Conservation (phyloP, 2,888 invertebrate genomes). For the Tanytarsus gracilentus region DNA sequence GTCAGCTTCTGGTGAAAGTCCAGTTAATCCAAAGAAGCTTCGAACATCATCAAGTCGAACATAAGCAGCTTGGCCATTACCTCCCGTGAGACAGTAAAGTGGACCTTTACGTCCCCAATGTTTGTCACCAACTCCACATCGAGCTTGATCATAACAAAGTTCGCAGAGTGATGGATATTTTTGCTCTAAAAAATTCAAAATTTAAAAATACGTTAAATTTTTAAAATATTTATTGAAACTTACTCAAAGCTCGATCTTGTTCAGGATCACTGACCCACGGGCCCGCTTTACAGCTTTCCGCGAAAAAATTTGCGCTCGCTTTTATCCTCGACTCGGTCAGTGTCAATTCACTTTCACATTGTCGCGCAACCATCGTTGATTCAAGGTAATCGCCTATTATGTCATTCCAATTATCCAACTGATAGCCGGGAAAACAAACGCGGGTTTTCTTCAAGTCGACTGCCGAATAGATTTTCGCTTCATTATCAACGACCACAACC, state of each 20-base stretch:
- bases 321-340: constrained; percentile 68
- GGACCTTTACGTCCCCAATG: constrained; percentile 79
- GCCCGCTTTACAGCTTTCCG: constrained; percentile 75
- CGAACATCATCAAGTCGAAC: constrained; percentile 60
- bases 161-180: constrained; percentile 64
- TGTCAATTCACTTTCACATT: constrained; percentile 59
- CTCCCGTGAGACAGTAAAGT: constrained; percentile 66
- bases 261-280: constrained; percentile 63
- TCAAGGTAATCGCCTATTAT: constrained; percentile 71
- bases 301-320: constrained; percentile 65
- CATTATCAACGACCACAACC: constrained; percentile 56
- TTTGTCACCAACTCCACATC: constrained; percentile 59
- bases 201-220: constrained; percentile 10
- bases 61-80: constrained; percentile 75
- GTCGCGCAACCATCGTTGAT: constrained; percentile 57
- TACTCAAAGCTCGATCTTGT: constrained; percentile 59
- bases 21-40: constrained; percentile 52
- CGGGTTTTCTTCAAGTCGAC: constrained; percentile 57
- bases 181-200: constrained; percentile 42
- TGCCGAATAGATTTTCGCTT: constrained; percentile 50
- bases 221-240: constrained; percentile 36
- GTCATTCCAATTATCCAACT: constrained; percentile 64
- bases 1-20: constrained; percentile 39
- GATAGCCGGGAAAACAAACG: constrained; percentile 77
- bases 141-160: constrained; percentile 54